Conservation (phyloP, 2,888 invertebrate genomes). For the Drosophila greeni region DNA sequence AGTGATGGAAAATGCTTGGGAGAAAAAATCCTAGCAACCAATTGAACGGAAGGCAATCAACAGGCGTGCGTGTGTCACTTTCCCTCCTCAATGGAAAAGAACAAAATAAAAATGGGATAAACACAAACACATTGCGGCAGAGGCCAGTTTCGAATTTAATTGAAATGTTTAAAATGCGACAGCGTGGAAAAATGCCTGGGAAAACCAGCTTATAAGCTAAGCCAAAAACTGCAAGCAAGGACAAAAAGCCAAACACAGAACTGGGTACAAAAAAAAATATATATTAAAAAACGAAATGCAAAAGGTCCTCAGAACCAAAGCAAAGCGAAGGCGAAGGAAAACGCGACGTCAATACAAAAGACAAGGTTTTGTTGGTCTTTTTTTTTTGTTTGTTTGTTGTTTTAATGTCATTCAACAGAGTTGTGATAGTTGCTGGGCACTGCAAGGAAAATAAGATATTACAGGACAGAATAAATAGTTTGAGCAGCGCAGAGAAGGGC, state of each 20-base stretch:
- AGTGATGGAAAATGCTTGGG: constrained; percentile 11
- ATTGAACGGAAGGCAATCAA: constrained; percentile 53
- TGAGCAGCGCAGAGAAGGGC: background rate
- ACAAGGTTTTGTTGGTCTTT: constrained; percentile 50
- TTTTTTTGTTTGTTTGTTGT: background rate
- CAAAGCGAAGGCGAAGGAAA: constrained; percentile 4
- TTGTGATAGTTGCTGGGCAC: constrained; percentile 39
- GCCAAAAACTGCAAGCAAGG: constrained; percentile 53
- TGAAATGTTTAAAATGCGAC: constrained; percentile 68
- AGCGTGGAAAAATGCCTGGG: constrained; percentile 53
- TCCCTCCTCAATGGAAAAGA: background rate
- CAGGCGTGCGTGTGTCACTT: constrained; percentile 37
- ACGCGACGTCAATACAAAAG: constrained; percentile 60
- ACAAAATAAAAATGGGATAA: constrained; percentile 37
- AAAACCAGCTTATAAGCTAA: constrained; percentile 24
- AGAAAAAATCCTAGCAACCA: constrained; percentile 31
- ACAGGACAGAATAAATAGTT: background rate
- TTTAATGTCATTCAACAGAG: constrained; percentile 67
- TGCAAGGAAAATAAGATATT: background rate
- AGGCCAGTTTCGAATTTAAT: constrained; percentile 45
- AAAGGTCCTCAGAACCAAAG: background rate
- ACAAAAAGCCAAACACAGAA: constrained; percentile 11
- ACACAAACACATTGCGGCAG: constrained; percentile 18
- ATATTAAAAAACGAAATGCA: constrained; percentile 6
- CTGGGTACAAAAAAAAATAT: background rate